Evolutionary conservation across 2,797 vertebrate genomes (phyloP), one percentile per base, ranked within the genome.

Genomic region (Eulemur mongoz): DNA sequence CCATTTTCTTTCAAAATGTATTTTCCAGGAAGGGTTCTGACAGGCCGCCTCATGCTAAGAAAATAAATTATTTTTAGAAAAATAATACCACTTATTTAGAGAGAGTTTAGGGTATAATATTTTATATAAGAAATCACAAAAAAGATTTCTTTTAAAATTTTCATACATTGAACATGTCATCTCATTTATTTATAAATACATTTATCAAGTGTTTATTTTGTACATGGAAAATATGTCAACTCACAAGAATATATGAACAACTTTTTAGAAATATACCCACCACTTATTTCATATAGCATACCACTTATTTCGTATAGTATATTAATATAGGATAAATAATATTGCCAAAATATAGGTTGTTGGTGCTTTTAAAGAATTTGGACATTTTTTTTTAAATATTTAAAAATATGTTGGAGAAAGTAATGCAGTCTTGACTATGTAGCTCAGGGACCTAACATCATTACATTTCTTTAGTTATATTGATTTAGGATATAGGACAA

Each of bases 51-150:
- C 38, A 76, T 70, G 25, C 63, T 92, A 87, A 75, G 38, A 88
- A 93, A 95, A 70, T 81, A 50, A 86, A 57, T 93, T 83, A 81
- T 89, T 92, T 59, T 95, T 81, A 89, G 50, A 81, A 94, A 79
- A 93, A 57, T 65, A 83, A 72, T 95, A 48, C 0, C 85, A n/a
- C 23, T 73, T 93, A 13, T 76, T 90, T 63, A 95, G 65, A 92
- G 61, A 83, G 9, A n/a, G 13, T 90, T 92, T 88, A 57, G n/a
- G 22, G 67, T 80, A 89, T 87, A 54, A 11, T 88, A 57, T 86
- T 82, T 50, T 92, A 4, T 95, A 7, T 92, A 78, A 91, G n/a
- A 89, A 69, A 70, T 72, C 30, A 61, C 43, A 54, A 43, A 80
- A 92, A 52, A 2, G 1, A 23, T 90, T 96, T 94, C 27, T 95